Base-by-base conservation (phyloP, 2,888 invertebrate species). In the Gortyna flavago region DNA sequence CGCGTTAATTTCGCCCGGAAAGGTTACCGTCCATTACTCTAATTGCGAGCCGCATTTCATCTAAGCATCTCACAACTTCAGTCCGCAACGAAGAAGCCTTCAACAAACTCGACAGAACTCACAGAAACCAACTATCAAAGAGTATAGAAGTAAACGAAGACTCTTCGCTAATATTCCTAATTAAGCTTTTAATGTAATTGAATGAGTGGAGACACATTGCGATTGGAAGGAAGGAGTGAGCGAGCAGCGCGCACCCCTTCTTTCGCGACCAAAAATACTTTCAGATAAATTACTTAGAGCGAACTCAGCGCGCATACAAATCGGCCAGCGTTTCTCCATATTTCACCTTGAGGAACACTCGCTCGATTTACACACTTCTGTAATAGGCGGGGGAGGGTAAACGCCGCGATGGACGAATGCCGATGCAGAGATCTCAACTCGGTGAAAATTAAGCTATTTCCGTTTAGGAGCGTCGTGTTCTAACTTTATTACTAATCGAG, bases 151-250 rank as follows among this genome's bases (percentile, higher is more conserved):
- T 93, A 93, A 94, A 93, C 93, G 93, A 94, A 92, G 94, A 94
- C 92, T 94, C 93, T 95, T 94, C 89, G 92, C 93, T 95, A 95
- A 96, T 96, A 95, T 95, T 94, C 94, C 94, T 96, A 96, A 96
- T 96, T 96, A 95, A 95, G 95, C 95, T 96, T 95, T 96, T 96
- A 96, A 96, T 95, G 95, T 96, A 96, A 96, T 96, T 96, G 94
- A 95, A 95, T 94, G 93, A 95, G 93, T 93, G 92, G 94, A 94
- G 95, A 95, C 94, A 94, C 93, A 93, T 94, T 93, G 93, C 90
- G 91, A 93, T 93, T 93, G 91, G 91, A 93, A 93, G 91, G 90
- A 90, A 90, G 89, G 89, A 90, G 86, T 88, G 89, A 92, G 88
- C 86, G 88, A 85, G 66, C 64, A 51, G 59, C 76, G 75, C 89